phyloP scores from a whole-genome alignment of 1,140 invertebrate genomes.

The Propsilocerus akamusi region DNA sequence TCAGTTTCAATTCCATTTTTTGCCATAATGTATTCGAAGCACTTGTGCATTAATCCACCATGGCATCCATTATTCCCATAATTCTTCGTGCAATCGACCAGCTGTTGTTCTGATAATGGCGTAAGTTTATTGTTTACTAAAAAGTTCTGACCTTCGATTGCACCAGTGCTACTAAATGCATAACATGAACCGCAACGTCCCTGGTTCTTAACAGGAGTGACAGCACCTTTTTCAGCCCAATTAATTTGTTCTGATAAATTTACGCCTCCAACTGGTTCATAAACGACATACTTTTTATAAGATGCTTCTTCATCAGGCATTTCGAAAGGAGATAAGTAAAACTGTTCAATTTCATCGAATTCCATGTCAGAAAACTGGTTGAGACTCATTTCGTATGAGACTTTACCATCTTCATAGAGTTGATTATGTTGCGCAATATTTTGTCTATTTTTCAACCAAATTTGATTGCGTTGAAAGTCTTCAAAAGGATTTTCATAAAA shows the following conservation, averaged over 20 bases:
- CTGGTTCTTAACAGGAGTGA: constrained; percentile 87
- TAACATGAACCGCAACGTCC: constrained; percentile 80
- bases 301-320: no score
- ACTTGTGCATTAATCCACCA: constrained; percentile 78
- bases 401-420: constrained; percentile 30
- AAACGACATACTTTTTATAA: no score
- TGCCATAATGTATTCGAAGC: constrained; percentile 79
- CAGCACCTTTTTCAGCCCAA: no score
- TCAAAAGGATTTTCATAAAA: constrained; percentile 34
- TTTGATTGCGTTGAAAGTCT: constrained; percentile 46
- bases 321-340: no score
- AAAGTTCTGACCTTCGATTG: constrained; percentile 84
- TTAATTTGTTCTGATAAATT: no score
- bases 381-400: constrained; percentile 33
- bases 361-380: constrained; percentile 53
- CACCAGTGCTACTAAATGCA: constrained; percentile 69
- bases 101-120: constrained; percentile 85
- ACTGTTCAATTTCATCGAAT: constrained; percentile 47
- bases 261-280: no score
- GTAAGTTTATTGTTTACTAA: constrained; percentile 60
- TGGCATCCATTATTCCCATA: constrained; percentile 87
- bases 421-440: constrained; percentile 51
- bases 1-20: constrained; percentile 79
- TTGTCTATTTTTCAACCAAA: constrained; percentile 47
- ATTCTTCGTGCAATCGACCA: constrained; percentile 73